phyloP scores from a whole-genome alignment of 2,113 vertebrate species.

The Propithecus coquereli region DNA sequence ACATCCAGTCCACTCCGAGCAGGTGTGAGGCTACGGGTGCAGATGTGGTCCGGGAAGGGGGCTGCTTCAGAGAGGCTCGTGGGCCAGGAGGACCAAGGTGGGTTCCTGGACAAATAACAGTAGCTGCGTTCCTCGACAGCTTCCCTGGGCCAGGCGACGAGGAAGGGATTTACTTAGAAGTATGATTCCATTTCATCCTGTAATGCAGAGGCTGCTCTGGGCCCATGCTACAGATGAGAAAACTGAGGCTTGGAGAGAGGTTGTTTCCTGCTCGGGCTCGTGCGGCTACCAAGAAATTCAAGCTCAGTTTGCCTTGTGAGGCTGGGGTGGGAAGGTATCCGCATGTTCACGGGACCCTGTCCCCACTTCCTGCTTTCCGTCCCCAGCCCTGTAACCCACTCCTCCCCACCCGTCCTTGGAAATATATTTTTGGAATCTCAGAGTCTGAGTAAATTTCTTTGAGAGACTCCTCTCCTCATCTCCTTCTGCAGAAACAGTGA shows the following conservation, averaged over 20 bases:
- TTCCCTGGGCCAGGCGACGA: fast-evolving
- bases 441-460: neutral
- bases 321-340: fast-evolving
- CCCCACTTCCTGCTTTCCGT: too few relatives aligned
- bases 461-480: neutral
- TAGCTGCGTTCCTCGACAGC: fast-evolving
- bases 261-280: neutral
- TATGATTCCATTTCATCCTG: fast-evolving
- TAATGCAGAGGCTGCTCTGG: neutral
- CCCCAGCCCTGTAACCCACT: neutral
- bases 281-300: fast-evolving
- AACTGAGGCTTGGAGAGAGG: neutral
- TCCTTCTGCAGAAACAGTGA: neutral
- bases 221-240: neutral
- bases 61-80: neutral
- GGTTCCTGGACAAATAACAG: neutral
- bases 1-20: too few relatives aligned
- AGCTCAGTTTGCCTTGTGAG: neutral
- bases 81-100: neutral
- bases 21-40: fast-evolving
- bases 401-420: fast-evolving
- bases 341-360: fast-evolving
- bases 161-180: too few relatives aligned
- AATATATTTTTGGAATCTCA: neutral
- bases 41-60: neutral